Evolutionary conservation across 2,113 vertebrate genomes (phyloP).

Genomic region (Aptenodytes forsteri): DNA sequence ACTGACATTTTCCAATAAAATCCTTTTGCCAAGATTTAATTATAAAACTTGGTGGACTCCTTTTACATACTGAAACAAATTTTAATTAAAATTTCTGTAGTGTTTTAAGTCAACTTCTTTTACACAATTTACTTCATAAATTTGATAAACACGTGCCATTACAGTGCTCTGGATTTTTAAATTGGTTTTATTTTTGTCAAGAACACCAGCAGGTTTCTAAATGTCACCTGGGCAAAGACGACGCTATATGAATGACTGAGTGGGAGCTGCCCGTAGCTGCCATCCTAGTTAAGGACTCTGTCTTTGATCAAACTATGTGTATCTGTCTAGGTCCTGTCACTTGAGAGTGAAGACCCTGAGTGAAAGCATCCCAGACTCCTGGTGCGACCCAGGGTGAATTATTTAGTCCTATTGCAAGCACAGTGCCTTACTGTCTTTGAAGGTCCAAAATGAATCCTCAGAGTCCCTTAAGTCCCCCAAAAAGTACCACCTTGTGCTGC

Average conservation of each 20-base stretch:
- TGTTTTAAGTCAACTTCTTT: background rate
- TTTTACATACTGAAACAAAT: background rate
- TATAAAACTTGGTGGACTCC: background rate
- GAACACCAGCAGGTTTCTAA: background rate
- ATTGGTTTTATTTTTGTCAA: background rate
- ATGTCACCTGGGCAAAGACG: background rate
- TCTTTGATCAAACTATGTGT: fast-evolving
- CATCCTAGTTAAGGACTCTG: background rate
- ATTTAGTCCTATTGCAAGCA: fast-evolving
- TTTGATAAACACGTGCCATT: background rate
- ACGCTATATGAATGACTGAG: background rate
- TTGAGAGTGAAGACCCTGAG: background rate
- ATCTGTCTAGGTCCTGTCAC: background rate
- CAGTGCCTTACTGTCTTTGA: background rate
- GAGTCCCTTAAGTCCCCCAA: background rate
- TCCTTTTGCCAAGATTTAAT: slow-evolving; percentile 39
- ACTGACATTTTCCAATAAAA: slow-evolving; percentile 8
- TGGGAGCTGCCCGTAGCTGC: background rate
- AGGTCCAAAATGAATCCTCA: background rate
- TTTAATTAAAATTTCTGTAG: slow-evolving; percentile 30
- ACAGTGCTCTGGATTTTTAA: background rate
- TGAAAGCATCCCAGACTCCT: background rate
- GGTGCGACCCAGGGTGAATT: background rate
- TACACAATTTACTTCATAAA: background rate
- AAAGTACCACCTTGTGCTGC: background rate